phyloP scores from a whole-genome alignment of 2,888 invertebrate genomes.

The Altica lythri region DNA sequence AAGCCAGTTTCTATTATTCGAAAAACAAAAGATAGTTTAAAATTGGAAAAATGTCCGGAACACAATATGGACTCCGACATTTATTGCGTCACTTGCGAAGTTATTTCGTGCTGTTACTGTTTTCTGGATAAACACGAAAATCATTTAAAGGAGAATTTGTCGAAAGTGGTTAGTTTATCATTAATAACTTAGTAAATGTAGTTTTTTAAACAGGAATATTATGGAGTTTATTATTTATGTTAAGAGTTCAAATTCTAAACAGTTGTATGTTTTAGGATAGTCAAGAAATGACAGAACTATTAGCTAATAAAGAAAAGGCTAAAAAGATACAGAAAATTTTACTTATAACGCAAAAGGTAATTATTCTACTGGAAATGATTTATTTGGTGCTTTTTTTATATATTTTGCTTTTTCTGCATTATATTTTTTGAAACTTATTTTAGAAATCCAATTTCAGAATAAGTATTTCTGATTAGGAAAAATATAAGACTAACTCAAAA shows the following conservation, averaged over 20 bases:
- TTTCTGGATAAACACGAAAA: conserved; percentile 51
- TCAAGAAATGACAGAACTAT: conserved; percentile 35
- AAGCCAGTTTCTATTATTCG: conserved; percentile 33
- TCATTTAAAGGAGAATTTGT: conserved; percentile 48
- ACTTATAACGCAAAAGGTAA: conserved; percentile 36
- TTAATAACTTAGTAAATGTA: too few relatives aligned
- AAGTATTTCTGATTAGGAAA: too few relatives aligned
- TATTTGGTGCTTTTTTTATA: too few relatives aligned
- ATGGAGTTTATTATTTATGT: too few relatives aligned
- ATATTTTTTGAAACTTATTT: too few relatives aligned
- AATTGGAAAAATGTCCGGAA: conserved; percentile 39
- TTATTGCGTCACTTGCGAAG: conserved; percentile 55
- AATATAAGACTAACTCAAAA: too few relatives aligned
- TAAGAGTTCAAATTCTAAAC: too few relatives aligned
- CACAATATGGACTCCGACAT: conserved; percentile 53
- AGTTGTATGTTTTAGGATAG: conserved; percentile 28
- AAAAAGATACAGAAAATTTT: conserved; percentile 33
- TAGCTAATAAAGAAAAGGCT: conserved; percentile 28
- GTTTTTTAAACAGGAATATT: too few relatives aligned
- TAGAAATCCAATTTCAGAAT: too few relatives aligned
- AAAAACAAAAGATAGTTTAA: conserved; percentile 26
- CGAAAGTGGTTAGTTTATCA: conserved; percentile 51
- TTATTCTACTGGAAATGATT: too few relatives aligned
- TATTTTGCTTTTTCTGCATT: neutral
- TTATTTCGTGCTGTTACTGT: conserved; percentile 56